These are phyloP conservation scores for Ethmia dodecea DNA, from an alignment of 2,888 invertebrate genomes.

Conservation along the genomic window DNA sequence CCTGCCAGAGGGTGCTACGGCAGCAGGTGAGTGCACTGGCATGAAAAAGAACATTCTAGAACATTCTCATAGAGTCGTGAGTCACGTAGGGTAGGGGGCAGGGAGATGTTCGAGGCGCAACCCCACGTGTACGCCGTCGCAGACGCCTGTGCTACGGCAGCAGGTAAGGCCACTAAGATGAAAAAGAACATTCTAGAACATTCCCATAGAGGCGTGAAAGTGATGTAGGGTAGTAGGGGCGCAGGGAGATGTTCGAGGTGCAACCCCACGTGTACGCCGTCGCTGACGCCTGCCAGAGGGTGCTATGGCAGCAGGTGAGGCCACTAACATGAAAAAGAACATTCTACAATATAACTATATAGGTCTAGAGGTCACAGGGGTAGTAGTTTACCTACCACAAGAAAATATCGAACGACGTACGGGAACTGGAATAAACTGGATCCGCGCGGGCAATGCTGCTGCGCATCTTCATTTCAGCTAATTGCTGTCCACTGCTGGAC, in stretches of 20 bases:
- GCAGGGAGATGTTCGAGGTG: slow-evolving; percentile 95
- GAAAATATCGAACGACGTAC: too few species aligned
- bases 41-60: background rate
- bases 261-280: slow-evolving; percentile 98
- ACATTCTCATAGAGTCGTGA: too few species aligned
- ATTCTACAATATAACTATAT: too few species aligned
- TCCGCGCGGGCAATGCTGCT: too few species aligned
- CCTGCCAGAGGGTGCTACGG: slow-evolving; percentile 95
- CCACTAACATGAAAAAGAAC: too few species aligned
- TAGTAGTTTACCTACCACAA: too few species aligned
- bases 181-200: background rate
- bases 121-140: slow-evolving; percentile 99
- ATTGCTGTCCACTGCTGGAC: too few species aligned
- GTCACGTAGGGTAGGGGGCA: too few species aligned
- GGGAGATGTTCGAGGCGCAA: slow-evolving; percentile 97
- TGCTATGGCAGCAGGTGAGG: slow-evolving; percentile 87
- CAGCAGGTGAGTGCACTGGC: slow-evolving; percentile 73
- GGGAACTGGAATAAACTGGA: too few species aligned
- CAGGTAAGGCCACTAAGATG: slow-evolving; percentile 53
- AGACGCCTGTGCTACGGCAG: slow-evolving; percentile 95
- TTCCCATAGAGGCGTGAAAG: too few species aligned
- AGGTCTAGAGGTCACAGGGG: too few species aligned
- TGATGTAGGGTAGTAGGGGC: slow-evolving; percentile 59
- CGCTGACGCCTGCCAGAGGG: slow-evolving; percentile 96
- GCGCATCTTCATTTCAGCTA: too few species aligned